These are phyloP conservation scores for Lateolabrax maculatus DNA, from an alignment of 2,797 vertebrate genomes.

Conservation along the genomic window DNA sequence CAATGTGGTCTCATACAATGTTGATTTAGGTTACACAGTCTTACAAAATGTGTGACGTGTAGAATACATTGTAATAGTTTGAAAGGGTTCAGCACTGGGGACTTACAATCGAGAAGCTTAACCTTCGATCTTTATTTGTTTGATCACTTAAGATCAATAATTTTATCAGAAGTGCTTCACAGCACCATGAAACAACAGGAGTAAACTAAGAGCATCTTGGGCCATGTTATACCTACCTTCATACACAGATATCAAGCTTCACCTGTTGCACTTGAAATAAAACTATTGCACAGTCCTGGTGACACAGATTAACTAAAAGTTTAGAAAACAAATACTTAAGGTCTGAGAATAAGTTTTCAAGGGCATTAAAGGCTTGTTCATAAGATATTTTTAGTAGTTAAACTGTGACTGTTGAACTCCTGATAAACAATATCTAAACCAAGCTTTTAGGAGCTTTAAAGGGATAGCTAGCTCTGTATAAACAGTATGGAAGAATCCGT, in stretches of 20 bases:
- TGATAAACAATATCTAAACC: background rate
- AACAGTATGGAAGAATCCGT: background rate
- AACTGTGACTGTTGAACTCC: background rate
- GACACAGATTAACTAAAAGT: too few species aligned
- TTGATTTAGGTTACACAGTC: slow-evolving; percentile 37
- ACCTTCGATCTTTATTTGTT: slow-evolving; percentile 7
- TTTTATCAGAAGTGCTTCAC: background rate
- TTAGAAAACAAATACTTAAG: background rate
- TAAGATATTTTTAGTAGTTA: background rate
- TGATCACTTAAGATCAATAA: background rate
- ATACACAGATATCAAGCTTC: background rate
- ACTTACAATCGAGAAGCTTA: slow-evolving; percentile 17
- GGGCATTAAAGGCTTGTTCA: background rate
- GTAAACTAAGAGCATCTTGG: background rate
- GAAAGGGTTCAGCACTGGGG: slow-evolving; percentile 17
- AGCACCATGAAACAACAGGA: background rate
- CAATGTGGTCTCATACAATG: slow-evolving; percentile 46
- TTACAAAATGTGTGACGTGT: slow-evolving; percentile 7
- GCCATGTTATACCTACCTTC: background rate
- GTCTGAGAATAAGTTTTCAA: background rate
- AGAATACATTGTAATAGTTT: background rate
- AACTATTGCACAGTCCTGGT: background rate
- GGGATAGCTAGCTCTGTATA: background rate
- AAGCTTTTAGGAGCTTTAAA: background rate
- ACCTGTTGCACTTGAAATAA: background rate